Evolutionary conservation across 2,888 invertebrate genomes (phyloP).

Genomic region (Pyrocoelia pectoralis): DNA sequence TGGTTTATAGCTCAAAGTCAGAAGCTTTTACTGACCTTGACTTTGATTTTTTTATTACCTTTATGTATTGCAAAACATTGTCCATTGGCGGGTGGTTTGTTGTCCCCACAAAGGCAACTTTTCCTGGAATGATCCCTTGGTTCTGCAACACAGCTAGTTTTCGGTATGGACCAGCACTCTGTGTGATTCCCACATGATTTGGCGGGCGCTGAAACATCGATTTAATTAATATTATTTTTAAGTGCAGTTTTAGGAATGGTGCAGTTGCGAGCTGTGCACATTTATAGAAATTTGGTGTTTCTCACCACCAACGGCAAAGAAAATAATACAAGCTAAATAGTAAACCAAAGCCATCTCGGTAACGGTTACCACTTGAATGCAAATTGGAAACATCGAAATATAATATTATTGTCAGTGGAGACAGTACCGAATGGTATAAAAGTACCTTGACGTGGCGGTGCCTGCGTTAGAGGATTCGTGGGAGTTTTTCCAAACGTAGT

Average conservation of each 20-base stretch:
- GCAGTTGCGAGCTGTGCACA: too few relatives aligned
- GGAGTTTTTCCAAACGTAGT: slow-evolving; percentile 59
- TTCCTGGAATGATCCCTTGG: slow-evolving; percentile 39
- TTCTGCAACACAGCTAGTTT: slow-evolving; percentile 54
- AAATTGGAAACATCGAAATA: slow-evolving; percentile 22
- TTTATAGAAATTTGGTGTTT: too few relatives aligned
- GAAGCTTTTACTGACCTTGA: slow-evolving; percentile 21
- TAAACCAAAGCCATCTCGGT: slow-evolving; percentile 28
- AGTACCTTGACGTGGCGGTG: slow-evolving; percentile 51
- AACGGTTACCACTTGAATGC: slow-evolving; percentile 33
- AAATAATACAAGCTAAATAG: slow-evolving; percentile 28
- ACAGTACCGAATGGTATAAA: slow-evolving; percentile 38
- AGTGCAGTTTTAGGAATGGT: neutral
- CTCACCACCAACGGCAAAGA: slow-evolving; percentile 37
- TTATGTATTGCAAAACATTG: slow-evolving; percentile 49
- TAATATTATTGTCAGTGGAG: slow-evolving; percentile 22
- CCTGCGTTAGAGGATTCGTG: slow-evolving; percentile 43
- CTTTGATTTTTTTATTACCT: slow-evolving; percentile 46
- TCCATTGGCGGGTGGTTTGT: slow-evolving; percentile 54
- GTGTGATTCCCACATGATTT: slow-evolving; percentile 53
- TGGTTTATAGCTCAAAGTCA: neutral
- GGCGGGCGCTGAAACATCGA: slow-evolving; percentile 46
- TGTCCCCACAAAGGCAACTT: slow-evolving; percentile 56
- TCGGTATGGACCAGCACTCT: slow-evolving; percentile 52
- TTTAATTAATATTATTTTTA: slow-evolving; percentile 9